Conservation (phyloP, 2,113 vertebrate species). For the Phoenicopterus ruber region DNA sequence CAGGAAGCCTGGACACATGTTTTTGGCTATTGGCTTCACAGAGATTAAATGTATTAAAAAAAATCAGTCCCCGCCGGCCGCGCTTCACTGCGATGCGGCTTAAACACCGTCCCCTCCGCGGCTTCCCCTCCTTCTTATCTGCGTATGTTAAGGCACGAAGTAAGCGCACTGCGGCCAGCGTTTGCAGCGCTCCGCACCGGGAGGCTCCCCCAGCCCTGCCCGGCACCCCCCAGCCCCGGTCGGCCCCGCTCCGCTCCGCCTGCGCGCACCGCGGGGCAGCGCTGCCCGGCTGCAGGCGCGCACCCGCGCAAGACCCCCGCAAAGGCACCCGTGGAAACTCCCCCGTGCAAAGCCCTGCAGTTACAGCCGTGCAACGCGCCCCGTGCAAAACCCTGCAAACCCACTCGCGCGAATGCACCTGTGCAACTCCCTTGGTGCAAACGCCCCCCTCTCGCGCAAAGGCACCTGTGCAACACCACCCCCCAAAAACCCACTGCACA, state of each 20-base stretch:
- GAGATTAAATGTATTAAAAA: neutral
- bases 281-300: neutral
- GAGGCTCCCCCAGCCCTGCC: neutral
- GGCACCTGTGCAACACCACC: neutral
- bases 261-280: no score
- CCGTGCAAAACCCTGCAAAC: neutral
- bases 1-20: neutral
- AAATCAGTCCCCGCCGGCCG: neutral
- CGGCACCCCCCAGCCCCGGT: neutral
- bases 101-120: neutral
- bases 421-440: neutral
- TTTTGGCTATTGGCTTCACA: neutral
- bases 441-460: neutral
- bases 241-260: neutral
- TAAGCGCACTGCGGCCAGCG: neutral
- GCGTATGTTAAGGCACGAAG: neutral
- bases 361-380: neutral
- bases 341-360: neutral
- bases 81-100: neutral
- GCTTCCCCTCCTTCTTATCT: neutral
- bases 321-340: no score
- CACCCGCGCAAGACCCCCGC: neutral
- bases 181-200: neutral
- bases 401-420: neutral
- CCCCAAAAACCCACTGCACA: neutral